Evolutionary conservation across 2,797 vertebrate genomes (phyloP).

Genomic region (Lutjanus campechanus): DNA sequence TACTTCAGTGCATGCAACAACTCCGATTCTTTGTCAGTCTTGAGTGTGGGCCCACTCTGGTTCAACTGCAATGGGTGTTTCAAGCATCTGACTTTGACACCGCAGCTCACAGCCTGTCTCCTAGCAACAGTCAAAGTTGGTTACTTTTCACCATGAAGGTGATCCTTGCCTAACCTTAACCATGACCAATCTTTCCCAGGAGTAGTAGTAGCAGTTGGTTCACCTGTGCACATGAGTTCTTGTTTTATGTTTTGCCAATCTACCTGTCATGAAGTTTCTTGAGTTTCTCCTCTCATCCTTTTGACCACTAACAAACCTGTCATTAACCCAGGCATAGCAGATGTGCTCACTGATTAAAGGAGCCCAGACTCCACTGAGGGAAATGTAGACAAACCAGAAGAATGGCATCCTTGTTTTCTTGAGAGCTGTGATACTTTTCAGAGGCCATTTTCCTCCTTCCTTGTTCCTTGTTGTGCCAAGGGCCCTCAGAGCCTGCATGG

Average conservation of each 20-base stretch:
- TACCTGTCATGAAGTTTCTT: background rate
- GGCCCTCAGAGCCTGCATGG: constrained; percentile 13
- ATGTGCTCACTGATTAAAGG: constrained; percentile 5
- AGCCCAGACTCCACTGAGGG: background rate
- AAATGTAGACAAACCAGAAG: constrained; percentile 41
- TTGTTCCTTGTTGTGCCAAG: constrained; percentile 25
- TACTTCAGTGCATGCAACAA: background rate
- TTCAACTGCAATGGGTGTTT: background rate
- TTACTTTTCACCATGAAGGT: background rate
- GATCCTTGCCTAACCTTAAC: background rate
- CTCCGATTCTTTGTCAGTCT: background rate
- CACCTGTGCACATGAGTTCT: background rate
- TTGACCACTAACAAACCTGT: background rate
- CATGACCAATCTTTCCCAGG: background rate
- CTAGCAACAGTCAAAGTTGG: background rate
- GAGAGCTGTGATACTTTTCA: background rate
- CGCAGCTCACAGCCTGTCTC: background rate
- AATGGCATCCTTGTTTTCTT: constrained; percentile 34
- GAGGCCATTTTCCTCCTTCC: constrained; percentile 36
- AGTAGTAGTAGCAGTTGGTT: background rate
- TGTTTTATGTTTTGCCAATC: background rate
- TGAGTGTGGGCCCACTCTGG: background rate
- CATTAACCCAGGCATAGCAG: background rate
- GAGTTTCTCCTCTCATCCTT: background rate
- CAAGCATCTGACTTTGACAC: constrained; percentile 15